Conservation (phyloP, 2,113 vertebrate genomes). For the Myiozetetes cayanensis region DNA sequence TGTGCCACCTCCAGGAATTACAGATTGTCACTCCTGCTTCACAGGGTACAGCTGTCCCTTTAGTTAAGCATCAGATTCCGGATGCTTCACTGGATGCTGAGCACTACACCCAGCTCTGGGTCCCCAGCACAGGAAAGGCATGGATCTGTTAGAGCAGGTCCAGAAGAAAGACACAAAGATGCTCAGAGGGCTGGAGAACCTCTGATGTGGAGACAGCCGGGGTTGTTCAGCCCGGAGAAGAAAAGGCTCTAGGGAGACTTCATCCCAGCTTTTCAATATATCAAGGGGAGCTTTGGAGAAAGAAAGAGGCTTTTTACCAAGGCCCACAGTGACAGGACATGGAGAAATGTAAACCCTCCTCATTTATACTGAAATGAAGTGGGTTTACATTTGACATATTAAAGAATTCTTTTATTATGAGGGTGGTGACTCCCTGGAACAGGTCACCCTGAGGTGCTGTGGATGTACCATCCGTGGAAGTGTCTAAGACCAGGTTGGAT, state of each 20-base stretch:
- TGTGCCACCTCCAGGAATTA: not conserved
- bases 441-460: accelerated
- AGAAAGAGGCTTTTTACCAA: not conserved
- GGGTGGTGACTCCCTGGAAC: not conserved
- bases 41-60: not conserved
- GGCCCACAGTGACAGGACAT: accelerated
- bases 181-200: not conserved
- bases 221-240: not conserved
- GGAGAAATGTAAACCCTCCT: not conserved
- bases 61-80: not conserved
- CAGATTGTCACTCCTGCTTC: not conserved
- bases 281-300: not conserved
- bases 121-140: not conserved
- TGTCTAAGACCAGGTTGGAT: not conserved
- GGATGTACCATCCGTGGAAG: not conserved
- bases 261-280: not conserved
- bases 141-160: accelerated
- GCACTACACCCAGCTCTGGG: not conserved
- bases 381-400: not conserved
- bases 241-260: not conserved
- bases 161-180: not conserved
- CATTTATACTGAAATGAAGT: not conserved
- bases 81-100: not conserved
- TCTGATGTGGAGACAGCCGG: accelerated
- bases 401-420: accelerated